Evolutionary conservation across 1,140 invertebrate genomes (phyloP).

Genomic region (Copidosoma floridanum): DNA sequence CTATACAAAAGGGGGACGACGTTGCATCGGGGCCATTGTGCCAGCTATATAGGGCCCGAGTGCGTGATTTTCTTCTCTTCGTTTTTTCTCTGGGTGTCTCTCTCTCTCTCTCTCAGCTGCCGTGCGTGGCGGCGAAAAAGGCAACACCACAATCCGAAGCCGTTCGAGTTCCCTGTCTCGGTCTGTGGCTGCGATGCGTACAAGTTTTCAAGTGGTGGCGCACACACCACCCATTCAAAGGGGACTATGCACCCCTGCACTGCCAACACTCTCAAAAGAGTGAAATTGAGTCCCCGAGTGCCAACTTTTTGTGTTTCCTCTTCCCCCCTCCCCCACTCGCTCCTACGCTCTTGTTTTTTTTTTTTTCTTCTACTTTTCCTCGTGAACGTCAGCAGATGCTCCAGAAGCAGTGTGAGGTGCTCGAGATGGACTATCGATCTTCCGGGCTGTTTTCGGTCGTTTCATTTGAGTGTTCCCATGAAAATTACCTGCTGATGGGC

Average conservation of each 20-base stretch:
- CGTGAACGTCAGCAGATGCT: conserved; percentile 1
- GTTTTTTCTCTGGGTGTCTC: no score
- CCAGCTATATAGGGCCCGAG: no score
- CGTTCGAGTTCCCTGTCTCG: conserved; percentile 47
- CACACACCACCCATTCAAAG: no score
- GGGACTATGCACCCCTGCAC: no score
- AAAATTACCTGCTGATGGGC: conserved; percentile 12
- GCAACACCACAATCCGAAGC: no score
- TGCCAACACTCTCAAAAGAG: conserved; percentile 47
- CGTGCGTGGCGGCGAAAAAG: no score
- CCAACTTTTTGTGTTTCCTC: background rate
- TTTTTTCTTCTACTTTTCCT: conserved; percentile 18
- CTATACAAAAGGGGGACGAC: no score
- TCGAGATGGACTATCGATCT: conserved; percentile 21
- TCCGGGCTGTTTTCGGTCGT: background rate
- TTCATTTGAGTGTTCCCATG: background rate
- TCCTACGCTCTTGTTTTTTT: conserved; percentile 11
- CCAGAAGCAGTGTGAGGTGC: background rate
- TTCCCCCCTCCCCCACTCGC: background rate
- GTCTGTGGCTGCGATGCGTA: conserved; percentile 35
- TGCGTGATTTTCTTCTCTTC: no score
- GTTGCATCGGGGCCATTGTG: conserved; percentile 40
- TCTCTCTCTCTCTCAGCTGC: conserved; percentile 9
- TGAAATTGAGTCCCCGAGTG: conserved; percentile 44
- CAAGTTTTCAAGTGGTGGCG: no score